Evolutionary conservation across 1,140 invertebrate species (phyloP), one percentile per base, ranked within the genome.

Genomic region (Zaprionus inermis): DNA sequence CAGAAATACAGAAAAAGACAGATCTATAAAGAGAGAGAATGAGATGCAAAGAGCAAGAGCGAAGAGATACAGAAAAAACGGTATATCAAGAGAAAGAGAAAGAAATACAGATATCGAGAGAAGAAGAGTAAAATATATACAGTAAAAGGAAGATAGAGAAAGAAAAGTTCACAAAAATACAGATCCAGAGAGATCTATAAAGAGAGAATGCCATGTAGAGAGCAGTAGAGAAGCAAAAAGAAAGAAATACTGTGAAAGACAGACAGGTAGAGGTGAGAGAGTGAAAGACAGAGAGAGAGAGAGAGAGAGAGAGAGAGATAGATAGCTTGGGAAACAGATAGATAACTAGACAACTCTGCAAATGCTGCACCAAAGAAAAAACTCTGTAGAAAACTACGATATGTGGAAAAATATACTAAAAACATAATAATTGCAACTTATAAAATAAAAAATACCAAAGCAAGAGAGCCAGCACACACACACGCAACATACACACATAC

Each of bases 401-500:
- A 32, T 28, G 7, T 56, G 36, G n/a, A n/a, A 16, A 34, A 32
- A 34, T 5, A 5, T 10, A 54, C 0, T 1, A 34, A 18, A 11
- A 18, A 51, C 20, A 51, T 36, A 56, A 36, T 56, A 32, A 34
- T 18, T 58, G n/a, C 28, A 58, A 41, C 20, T n/a, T 20, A 51
- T 54, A 28, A 54, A 32, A 32, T 2, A 38, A 16, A 32, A 44
- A 44, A 44, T 16, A 16, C n/a, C 38, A 16, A 44, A 0, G 38
- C n/a, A 32, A 3, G 5, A 4, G 22, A 24, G 22, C 22, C 22
- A 2, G n/a, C n/a, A 1, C 1, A 28, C 3, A 28, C 24, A 28
- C 22, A 24, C 22, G 4, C 22, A 24, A 1, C 1, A 1, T 28
- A 28, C 1, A 28, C 24, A 28, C 24, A 28, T 5, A 28, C 3